Percentiles rank a stretch among this genome's conserved stretches.
These are phyloP conservation scores for Smittia sp. DNA, from an alignment of 2,888 invertebrate genomes.

Conservation along the genomic window DNA sequence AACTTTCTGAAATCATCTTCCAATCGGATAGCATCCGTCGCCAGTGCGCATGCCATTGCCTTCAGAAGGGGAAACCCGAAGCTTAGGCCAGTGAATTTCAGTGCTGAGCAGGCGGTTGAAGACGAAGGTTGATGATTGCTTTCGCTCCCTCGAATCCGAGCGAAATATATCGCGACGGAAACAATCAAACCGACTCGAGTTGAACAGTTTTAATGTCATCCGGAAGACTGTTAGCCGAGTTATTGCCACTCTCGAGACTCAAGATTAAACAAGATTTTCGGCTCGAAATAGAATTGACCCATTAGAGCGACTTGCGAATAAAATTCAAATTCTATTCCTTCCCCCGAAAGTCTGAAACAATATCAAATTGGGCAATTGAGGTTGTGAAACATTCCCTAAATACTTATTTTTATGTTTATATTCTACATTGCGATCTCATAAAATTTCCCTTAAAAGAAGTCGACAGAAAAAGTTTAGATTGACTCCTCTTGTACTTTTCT, in stretches of 20 bases:
- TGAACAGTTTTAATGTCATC: background rate
- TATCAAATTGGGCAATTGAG: constrained; percentile 19
- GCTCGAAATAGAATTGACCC: too few species aligned
- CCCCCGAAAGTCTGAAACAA: background rate
- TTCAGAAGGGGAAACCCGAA: constrained; percentile 9
- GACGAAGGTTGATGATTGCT: too few species aligned
- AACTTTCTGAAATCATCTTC: background rate
- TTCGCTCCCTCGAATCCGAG: too few species aligned
- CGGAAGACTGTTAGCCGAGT: too few species aligned
- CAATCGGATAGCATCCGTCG: background rate
- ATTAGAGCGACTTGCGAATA: background rate
- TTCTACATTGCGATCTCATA: background rate
- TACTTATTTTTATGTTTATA: constrained; percentile 20
- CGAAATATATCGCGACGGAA: background rate
- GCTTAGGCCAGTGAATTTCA: background rate
- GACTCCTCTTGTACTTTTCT: constrained; percentile 20
- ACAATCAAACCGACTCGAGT: background rate
- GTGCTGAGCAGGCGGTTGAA: background rate
- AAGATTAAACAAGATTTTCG: too few species aligned
- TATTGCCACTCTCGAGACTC: too few species aligned
- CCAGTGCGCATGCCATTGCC: background rate
- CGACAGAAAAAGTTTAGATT: background rate
- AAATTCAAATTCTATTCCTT: background rate
- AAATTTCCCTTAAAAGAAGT: background rate
- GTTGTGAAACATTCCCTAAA: constrained; percentile 22